Evolutionary conservation across 30 jellyfish, hydroid and myxozoan species (phyloP), one percentile per base, ranked within the genome.

Genomic region (Sanderia malayensis): DNA sequence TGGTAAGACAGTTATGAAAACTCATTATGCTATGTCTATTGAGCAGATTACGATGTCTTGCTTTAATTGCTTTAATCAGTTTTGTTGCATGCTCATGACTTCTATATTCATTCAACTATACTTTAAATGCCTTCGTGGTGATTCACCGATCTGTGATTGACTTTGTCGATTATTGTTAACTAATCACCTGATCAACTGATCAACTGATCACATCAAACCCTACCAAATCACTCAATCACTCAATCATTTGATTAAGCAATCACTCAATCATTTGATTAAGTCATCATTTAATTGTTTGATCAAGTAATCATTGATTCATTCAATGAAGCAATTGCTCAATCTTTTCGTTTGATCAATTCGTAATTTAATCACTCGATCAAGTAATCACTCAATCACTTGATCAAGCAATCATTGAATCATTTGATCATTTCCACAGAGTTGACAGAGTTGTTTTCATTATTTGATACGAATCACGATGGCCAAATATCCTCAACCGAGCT

Each of bases 391-490:
- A 13, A 37, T 37, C 13, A 37, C 52, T 6, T 4, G 58, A 9
- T 8, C 0, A 31, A 13, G 41, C 24, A 19, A 23, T 33, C 21
- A 22, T n/a, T 15, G 2, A 4, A n/a, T 20, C 23, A n/a, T 21
- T 33, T 27, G 61, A 27, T 9, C 2, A 4, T 55, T 10, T 58
- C 34, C 22, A 29, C 37, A 76, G 87, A 76, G 73, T 28, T 76
- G 44, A 45, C 52, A 46, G 87, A 76, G 27, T 61, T 76, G 80
- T 76, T 76, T 46, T 76, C 87, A 4, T 27, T 76, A 33, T 76
- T 76, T 30, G 87, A 76, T 17, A 76, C 87, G 30, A 76, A 76
- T 44, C 65, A 76, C 31, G 87, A 76, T 62, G 87, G 87, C 20
- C 41, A 20, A 49, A 76, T 76, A 6, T 34, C 87, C 9, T 8